Percentiles rank a stretch among this genome's conserved stretches.
Conservation (phyloP, 2,113 vertebrate species). For the Rhynchopsitta pachyrhyncha region DNA sequence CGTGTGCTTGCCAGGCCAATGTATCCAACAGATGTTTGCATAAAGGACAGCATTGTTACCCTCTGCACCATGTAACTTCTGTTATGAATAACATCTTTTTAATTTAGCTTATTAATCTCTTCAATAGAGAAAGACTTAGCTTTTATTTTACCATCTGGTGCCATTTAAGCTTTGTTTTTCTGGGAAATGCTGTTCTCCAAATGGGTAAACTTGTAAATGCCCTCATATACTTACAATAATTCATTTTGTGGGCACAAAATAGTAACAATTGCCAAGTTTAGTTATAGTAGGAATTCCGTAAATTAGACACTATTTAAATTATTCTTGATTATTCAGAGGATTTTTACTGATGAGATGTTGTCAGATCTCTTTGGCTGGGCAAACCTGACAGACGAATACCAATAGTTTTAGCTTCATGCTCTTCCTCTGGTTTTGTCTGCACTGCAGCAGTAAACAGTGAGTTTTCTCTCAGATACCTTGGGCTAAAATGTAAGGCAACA, state of each 20-base stretch:
- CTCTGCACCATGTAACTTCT: neutral
- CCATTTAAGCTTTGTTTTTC: neutral
- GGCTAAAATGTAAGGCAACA: neutral
- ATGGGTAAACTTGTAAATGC: neutral
- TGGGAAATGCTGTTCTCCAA: neutral
- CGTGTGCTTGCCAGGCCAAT: neutral
- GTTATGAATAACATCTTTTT: neutral
- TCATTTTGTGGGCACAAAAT: neutral
- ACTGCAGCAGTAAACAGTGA: neutral
- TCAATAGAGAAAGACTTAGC: neutral
- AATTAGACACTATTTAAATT: neutral
- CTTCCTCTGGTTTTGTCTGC: neutral
- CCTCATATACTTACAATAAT: neutral
- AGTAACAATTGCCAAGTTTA: neutral
- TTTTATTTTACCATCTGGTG: neutral
- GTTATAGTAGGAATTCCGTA: neutral
- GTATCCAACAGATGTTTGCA: neutral
- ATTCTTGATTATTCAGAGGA: neutral
- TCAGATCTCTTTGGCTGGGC: neutral
- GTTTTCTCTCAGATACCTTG: neutral
- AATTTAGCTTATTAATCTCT: neutral
- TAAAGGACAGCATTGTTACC: neutral
- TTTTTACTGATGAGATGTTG: neutral
- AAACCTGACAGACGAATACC: neutral
- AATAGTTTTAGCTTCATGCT: neutral